Percentiles rank a stretch among this genome's conserved stretches.
Evolutionary conservation across 2,113 vertebrate species (phyloP).

Genomic region (Ctenomys sociabilis): DNA sequence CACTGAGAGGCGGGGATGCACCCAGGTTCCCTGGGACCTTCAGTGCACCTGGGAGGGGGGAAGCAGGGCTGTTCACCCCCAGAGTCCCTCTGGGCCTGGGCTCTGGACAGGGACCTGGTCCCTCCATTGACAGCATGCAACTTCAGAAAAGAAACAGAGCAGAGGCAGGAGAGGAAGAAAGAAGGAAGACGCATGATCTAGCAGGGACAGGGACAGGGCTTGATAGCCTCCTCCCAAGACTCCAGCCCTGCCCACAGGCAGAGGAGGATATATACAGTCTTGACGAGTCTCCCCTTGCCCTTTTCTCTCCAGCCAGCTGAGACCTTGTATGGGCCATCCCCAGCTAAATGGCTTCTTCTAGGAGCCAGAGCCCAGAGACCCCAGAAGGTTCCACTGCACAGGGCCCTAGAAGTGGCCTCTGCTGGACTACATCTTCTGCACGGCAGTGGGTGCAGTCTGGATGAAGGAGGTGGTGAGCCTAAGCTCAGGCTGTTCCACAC

Average conservation of each 20-base stretch:
- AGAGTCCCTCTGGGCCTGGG: neutral
- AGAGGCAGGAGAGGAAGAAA: neutral
- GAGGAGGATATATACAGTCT: neutral
- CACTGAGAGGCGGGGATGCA: neutral
- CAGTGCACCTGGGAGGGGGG: neutral
- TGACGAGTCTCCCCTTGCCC: neutral
- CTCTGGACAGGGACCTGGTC: neutral
- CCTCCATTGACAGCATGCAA: slow-evolving; percentile 12
- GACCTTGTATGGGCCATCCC: neutral
- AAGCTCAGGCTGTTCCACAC: neutral
- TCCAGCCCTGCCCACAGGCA: neutral
- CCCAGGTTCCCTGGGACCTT: neutral
- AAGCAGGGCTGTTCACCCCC: neutral
- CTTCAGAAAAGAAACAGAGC: slow-evolving; percentile 49
- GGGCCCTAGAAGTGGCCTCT: neutral
- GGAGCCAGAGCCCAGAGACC: neutral
- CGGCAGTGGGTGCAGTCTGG: neutral
- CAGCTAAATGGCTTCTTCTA: neutral
- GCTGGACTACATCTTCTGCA: neutral
- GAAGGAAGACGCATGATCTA: neutral
- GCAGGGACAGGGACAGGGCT: neutral
- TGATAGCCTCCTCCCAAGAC: neutral
- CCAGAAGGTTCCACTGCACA: neutral
- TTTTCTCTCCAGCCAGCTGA: neutral
- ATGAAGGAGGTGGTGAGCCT: neutral